Base-by-base conservation (phyloP, 2,797 vertebrate genomes). In the Arnoldichthys spilopterus region DNA sequence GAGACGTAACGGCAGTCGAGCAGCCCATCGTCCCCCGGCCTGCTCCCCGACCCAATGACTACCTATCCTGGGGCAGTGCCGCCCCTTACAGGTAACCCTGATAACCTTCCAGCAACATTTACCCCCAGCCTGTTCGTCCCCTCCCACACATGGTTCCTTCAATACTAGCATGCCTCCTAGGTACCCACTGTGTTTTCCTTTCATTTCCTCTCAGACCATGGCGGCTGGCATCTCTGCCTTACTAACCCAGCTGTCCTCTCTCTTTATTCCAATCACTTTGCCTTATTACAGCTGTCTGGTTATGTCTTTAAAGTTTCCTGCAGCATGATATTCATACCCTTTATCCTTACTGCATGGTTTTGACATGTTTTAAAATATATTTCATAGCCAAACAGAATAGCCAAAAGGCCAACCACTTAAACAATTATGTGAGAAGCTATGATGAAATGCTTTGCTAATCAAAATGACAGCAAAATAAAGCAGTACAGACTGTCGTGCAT, bases 21-120 rank as follows among this genome's bases (percentile, higher is more conserved):
- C 97, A 99, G 92, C 98, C 98, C 2, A 98, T 99, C 4, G 96
- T 98, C 16, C 97, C 98, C 1, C 95, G 97, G 0, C 97, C 97
- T 0, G 97, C 98, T 1, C 97, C 97, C 0, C 94, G 97, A 49
- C 96, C 97, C 43, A 98, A 96, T 2, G 97, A 99, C 86, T 98
- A 98, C 92, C 95, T 99, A 77, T 98, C 97, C 92, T 99, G 98
- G 98, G 97, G 97, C 61, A 96, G 95, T 0, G 93, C 96, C 62
- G 95, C 96, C 58, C 96, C 97, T 59, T 99, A 99, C 94, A 98
- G 97, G 97, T 98, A 93, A 91, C 88, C 79, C 24, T 45, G 26
- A n/a, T 47, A 22, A 62, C 72, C 59, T 37, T 34, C 15, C 6
- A 15, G 32, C 16, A 26, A 28, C 12, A 2, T 58, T 34, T 51